A percentile compares a stretch with the other conserved stretches of the same genome.
These are phyloP conservation scores for Coelopa frigida DNA, from an alignment of 1,140 invertebrate genomes.

Conservation along the genomic window DNA sequence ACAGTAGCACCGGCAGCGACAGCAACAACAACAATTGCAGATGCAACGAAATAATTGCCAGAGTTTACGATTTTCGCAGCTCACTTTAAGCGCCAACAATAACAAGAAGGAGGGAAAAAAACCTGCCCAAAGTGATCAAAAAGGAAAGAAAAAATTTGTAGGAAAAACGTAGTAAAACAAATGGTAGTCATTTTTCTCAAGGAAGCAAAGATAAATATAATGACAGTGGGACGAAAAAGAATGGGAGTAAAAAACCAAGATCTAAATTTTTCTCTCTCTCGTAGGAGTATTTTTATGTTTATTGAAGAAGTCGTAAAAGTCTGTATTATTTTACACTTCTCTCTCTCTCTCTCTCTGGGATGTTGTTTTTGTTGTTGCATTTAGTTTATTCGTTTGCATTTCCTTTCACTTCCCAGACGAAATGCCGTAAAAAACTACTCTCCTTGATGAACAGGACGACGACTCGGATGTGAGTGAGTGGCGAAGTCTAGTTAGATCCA, in stretches of 20 bases:
- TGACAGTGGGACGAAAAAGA: background rate
- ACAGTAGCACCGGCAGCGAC: background rate
- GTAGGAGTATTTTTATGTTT: background rate
- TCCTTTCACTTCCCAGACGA: too few relatives aligned
- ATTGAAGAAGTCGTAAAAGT: slow-evolving; percentile 8
- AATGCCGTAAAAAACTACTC: slow-evolving; percentile 9
- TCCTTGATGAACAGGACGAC: slow-evolving; percentile 7
- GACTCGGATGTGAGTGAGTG: background rate
- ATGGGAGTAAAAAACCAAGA: too few relatives aligned
- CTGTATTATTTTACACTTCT: too few relatives aligned
- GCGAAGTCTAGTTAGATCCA: too few relatives aligned
- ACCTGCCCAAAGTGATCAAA: too few relatives aligned
- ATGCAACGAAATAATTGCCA: background rate
- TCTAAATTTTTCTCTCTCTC: too few relatives aligned
- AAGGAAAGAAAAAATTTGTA: background rate
- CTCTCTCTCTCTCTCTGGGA: too few relatives aligned
- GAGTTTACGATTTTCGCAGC: too few relatives aligned
- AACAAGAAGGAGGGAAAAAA: too few relatives aligned
- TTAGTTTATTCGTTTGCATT: too few relatives aligned
- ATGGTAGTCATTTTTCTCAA: slow-evolving; percentile 5
- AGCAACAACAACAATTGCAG: background rate
- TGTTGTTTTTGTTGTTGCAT: too few relatives aligned
- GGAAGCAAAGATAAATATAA: background rate
- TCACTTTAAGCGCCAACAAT: too few relatives aligned
- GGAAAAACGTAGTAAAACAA: background rate